These are phyloP conservation scores for Cataglyphis albicans DNA, from an alignment of 2,888 invertebrate genomes.

Conservation along the genomic window DNA sequence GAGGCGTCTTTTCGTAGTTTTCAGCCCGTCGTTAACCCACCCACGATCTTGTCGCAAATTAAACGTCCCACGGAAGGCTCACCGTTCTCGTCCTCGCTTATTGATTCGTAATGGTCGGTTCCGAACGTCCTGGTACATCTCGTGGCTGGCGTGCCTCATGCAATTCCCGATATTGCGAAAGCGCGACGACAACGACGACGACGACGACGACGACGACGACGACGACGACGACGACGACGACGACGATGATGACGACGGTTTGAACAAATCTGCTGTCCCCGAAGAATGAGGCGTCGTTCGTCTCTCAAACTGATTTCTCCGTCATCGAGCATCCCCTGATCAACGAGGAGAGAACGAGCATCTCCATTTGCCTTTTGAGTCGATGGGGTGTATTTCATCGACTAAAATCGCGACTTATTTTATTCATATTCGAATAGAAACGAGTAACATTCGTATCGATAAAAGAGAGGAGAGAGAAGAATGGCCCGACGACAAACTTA, in stretches of 20 bases:
- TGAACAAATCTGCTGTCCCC: constrained; percentile 44
- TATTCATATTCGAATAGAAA: constrained; percentile 26
- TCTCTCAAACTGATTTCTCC: constrained; percentile 64
- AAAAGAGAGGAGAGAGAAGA: neutral
- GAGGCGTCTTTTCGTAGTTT: constrained; percentile 62
- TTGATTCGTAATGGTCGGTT: constrained; percentile 76
- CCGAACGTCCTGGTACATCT: constrained; percentile 59
- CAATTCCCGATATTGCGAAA: constrained; percentile 74
- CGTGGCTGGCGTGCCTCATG: constrained; percentile 74
- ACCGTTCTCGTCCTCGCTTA: constrained; percentile 66
- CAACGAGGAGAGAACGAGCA: constrained; percentile 18
- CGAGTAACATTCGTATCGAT: neutral
- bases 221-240: neutral
- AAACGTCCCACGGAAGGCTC: constrained; percentile 79
- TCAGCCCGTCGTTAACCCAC: constrained; percentile 65
- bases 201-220: constrained; percentile 20
- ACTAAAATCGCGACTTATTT: constrained; percentile 38
- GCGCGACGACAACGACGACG: constrained; percentile 55
- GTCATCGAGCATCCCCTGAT: constrained; percentile 36
- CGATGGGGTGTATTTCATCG: constrained; percentile 50
- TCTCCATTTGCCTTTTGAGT: constrained; percentile 57
- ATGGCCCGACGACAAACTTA: neutral
- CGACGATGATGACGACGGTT: neutral
- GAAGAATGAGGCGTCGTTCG: constrained; percentile 42
- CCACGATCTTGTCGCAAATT: constrained; percentile 80